These are phyloP conservation scores for Epinotia demarniana DNA, from an alignment of 2,888 invertebrate genomes.

Conservation along the genomic window DNA sequence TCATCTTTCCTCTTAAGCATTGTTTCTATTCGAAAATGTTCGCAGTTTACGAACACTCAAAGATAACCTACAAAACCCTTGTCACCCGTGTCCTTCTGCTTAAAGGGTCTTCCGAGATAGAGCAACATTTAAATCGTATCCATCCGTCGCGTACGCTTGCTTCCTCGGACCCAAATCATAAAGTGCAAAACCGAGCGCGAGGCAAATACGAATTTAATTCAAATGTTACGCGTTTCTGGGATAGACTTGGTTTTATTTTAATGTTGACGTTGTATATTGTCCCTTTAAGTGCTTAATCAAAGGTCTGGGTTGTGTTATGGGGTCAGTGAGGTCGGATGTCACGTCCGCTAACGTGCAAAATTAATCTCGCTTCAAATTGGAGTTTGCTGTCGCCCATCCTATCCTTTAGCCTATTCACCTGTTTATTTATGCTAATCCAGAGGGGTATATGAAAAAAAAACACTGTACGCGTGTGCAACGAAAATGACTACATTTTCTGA, in stretches of 20 bases:
- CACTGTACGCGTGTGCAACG: too few relatives aligned
- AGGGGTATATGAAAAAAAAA: too few relatives aligned
- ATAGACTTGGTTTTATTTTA: background rate
- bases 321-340: background rate
- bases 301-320: conserved; percentile 2
- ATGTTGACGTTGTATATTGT: background rate
- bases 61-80: background rate
- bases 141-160: background rate
- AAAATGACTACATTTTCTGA: too few relatives aligned
- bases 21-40: background rate
- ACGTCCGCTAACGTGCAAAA: conserved; percentile 1
- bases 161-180: background rate
- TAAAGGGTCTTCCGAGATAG: background rate
- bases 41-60: background rate
- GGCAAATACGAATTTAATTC: background rate
- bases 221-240: background rate
- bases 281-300: background rate
- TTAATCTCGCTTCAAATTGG: conserved; percentile 18
- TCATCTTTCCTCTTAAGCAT: too few relatives aligned
- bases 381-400: background rate
- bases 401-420: background rate
- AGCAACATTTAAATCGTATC: background rate
- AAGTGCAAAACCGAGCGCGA: background rate
- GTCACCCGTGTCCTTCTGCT: background rate
- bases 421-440: too few relatives aligned